A percentile compares a stretch with the other conserved stretches of the same genome.
Conservation (phyloP, 2,113 vertebrate species). For the Pteropus alecto region DNA sequence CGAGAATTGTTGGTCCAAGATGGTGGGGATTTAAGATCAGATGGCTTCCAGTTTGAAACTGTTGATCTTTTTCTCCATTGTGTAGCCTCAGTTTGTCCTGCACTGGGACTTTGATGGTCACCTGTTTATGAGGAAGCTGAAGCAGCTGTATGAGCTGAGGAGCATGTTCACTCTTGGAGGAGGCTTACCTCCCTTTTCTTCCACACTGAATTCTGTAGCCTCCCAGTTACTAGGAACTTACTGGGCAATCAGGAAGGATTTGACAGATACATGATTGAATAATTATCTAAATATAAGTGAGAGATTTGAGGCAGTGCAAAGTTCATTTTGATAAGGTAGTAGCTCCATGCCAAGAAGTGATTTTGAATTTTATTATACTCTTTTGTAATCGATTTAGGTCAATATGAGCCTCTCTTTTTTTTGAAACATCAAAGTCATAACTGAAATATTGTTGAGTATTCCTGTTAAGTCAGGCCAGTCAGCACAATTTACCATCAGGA, state of each 20-base stretch:
- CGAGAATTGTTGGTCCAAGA: not conserved
- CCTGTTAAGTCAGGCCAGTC: not conserved
- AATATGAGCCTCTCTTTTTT: not conserved
- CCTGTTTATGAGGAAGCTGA: not conserved
- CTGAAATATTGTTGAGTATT: not conserved
- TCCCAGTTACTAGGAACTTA: not conserved
- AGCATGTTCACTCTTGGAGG: not conserved
- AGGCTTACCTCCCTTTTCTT: not conserved
- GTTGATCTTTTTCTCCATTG: fast-evolving
- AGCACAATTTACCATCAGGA: not conserved
- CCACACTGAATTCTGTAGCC: not conserved
- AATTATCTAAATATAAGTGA: not conserved
- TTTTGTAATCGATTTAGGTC: not conserved
- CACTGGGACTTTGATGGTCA: fast-evolving
- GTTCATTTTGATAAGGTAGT: not conserved
- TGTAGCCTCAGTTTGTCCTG: not conserved
- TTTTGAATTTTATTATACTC: not conserved
- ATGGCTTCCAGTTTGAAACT: not conserved
- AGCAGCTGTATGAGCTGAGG: not conserved
- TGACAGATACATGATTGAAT: not conserved
- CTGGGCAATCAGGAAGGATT: not conserved
- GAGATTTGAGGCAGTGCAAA: not conserved
- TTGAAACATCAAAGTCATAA: not conserved
- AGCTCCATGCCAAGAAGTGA: not conserved
- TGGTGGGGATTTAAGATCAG: not conserved